These are phyloP conservation scores for Pocota personata DNA, from an alignment of 2,888 invertebrate genomes.

Conservation along the genomic window DNA sequence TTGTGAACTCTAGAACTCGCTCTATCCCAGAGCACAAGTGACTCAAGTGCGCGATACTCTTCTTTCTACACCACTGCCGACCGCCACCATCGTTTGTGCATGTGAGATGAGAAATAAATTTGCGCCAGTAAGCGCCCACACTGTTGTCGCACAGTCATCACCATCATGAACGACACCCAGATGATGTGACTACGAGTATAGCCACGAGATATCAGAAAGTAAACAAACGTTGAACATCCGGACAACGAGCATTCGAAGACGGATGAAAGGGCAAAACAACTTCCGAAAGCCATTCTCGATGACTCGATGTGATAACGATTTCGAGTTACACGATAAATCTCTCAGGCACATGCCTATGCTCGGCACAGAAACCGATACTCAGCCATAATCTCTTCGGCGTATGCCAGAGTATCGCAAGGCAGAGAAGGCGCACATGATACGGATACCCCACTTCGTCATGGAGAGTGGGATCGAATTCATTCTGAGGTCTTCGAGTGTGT, in stretches of 20 bases:
- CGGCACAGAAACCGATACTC: constrained; percentile 51
- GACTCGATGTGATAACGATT: constrained; percentile 63
- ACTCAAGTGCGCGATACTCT: constrained; percentile 42
- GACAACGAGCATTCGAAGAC: constrained; percentile 27
- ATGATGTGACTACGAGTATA: not conserved
- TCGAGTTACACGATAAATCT: constrained; percentile 63
- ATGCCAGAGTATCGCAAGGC: constrained; percentile 62
- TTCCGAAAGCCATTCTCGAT: constrained; percentile 71
- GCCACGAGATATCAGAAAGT: constrained; percentile 70
- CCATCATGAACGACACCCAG: constrained; percentile 20
- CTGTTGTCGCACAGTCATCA: constrained; percentile 26
- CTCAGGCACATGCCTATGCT: constrained; percentile 71
- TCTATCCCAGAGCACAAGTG: constrained; percentile 59
- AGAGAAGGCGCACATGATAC: constrained; percentile 38
- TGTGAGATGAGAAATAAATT: constrained; percentile 46
- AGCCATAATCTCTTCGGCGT: constrained; percentile 64
- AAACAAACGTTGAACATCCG: constrained; percentile 68
- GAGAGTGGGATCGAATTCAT: constrained; percentile 26
- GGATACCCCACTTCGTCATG: constrained; percentile 13
- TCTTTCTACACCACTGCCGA: not conserved
- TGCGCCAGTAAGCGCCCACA: constrained; percentile 57
- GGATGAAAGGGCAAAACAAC: constrained; percentile 51
- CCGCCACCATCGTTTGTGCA: not conserved
- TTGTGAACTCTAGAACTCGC: constrained; percentile 62
- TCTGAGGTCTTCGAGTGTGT: constrained; percentile 48